phyloP scores from a whole-genome alignment of 2,888 invertebrate species.

The Drosophila crucigera region DNA sequence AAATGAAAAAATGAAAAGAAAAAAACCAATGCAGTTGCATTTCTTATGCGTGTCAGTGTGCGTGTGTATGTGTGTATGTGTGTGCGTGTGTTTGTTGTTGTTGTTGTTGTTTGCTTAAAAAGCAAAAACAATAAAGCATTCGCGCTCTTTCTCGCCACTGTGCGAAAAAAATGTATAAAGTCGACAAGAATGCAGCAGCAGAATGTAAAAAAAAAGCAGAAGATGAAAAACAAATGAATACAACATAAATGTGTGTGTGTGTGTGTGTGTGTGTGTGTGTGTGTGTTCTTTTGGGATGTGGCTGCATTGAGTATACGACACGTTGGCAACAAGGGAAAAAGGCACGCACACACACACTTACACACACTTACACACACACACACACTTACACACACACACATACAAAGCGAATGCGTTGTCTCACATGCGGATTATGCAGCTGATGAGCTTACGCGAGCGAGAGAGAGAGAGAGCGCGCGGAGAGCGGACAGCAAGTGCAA shows the following conservation, averaged over 20 bases:
- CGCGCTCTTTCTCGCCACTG: slow-evolving; percentile 6
- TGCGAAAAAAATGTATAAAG: slow-evolving; percentile 1
- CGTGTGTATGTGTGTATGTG: background rate
- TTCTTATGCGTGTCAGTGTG: slow-evolving; percentile 30
- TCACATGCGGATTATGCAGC: slow-evolving; percentile 54
- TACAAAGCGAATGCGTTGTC: slow-evolving; percentile 27
- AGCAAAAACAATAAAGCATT: slow-evolving; percentile 71
- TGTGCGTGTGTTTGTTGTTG: background rate
- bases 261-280: slow-evolving; percentile 8
- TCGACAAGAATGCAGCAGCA: slow-evolving; percentile 43
- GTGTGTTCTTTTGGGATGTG: slow-evolving; percentile 59
- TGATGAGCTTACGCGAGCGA: slow-evolving; percentile 40
- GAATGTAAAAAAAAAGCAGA: slow-evolving; percentile 15
- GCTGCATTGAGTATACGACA: slow-evolving; percentile 69
- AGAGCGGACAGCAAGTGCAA: slow-evolving; percentile 21
- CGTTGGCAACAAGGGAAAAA: slow-evolving; percentile 57
- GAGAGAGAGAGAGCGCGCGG: slow-evolving; percentile 1
- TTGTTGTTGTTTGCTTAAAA: slow-evolving; percentile 71
- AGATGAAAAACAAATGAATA: slow-evolving; percentile 9
- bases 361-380: slow-evolving; percentile 8
- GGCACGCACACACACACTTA: slow-evolving; percentile 13
- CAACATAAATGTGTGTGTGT: slow-evolving; percentile 31
- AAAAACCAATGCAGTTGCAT: slow-evolving; percentile 58
- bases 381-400: background rate
- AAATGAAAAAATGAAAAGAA: background rate